Conservation (phyloP, 2,797 vertebrate species). For the Microtus agrestis region DNA sequence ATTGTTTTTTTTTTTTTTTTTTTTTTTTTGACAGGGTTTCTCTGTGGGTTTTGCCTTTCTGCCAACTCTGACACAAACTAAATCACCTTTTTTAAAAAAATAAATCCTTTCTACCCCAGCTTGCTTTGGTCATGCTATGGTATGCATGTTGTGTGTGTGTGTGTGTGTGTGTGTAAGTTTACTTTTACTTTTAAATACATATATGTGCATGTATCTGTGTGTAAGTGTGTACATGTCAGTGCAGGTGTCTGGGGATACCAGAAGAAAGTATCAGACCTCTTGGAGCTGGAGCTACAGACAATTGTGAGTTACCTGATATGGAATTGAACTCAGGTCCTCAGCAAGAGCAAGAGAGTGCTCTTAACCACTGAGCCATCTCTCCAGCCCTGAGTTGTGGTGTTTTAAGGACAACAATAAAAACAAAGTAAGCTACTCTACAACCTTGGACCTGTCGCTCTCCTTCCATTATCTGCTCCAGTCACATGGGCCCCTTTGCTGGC, state of each 20-base stretch:
- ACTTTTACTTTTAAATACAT: background rate
- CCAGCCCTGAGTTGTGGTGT: background rate
- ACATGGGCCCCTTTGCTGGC: background rate
- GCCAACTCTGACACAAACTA: background rate
- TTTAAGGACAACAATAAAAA: background rate
- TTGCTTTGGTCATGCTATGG: background rate
- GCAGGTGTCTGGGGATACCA: background rate
- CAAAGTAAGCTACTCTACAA: background rate
- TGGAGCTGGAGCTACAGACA: background rate
- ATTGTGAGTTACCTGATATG: background rate
- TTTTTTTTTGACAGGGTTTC: too few species aligned
- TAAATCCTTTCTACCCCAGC: background rate
- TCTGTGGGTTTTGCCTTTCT: too few species aligned
- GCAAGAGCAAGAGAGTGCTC: background rate
- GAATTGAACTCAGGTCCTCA: background rate
- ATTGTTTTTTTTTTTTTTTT: too few species aligned
- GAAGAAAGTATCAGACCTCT: background rate
- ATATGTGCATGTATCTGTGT: background rate
- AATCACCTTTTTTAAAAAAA: too few species aligned
- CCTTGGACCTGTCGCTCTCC: background rate
- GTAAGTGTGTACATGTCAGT: background rate
- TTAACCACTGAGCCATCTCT: background rate
- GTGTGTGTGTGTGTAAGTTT: background rate
- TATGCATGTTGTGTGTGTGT: background rate
- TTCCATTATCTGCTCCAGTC: rapidly evolving